Conservation (phyloP, 2,888 invertebrate species). For the Trichopoda pennipes region DNA sequence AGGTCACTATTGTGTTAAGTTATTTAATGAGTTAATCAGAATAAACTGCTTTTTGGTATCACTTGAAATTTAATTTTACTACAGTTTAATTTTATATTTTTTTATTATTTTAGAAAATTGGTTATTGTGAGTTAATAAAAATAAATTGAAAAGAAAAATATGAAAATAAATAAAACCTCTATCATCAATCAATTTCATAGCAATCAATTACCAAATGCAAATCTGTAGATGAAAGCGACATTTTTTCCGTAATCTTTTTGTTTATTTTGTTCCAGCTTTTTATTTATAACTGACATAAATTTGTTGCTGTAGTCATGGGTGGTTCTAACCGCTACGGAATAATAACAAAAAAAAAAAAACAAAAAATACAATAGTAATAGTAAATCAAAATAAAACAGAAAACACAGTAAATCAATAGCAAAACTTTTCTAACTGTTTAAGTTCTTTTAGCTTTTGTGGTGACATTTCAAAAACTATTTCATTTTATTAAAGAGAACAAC, state of each 20-base stretch:
- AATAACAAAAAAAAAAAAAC: not conserved
- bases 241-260: conserved; percentile 23
- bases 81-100: conserved; percentile 46
- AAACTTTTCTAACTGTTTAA: conserved; percentile 24
- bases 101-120: not conserved
- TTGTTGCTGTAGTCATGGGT: conserved; percentile 3
- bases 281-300: conserved; percentile 30
- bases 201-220: conserved; percentile 45
- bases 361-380: not conserved
- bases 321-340: conserved; percentile 41
- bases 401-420: conserved; percentile 48
- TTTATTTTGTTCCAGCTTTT: conserved; percentile 10
- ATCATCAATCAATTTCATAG: conserved; percentile 60
- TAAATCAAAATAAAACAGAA: not conserved
- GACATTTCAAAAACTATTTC: not conserved
- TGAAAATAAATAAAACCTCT: not conserved
- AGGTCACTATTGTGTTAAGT: no score
- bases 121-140: conserved; percentile 37
- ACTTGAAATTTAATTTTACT: not conserved
- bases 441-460: conserved; percentile 2
- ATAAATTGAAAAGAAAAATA: conserved; percentile 17
- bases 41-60: no score
- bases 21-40: no score
- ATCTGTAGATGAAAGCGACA: conserved; percentile 44
- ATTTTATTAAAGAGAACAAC: not conserved